Percentiles rank a stretch among this genome's conserved stretches.
phyloP scores from a whole-genome alignment of 2,888 invertebrate species.

The Zelleria hepariella region DNA sequence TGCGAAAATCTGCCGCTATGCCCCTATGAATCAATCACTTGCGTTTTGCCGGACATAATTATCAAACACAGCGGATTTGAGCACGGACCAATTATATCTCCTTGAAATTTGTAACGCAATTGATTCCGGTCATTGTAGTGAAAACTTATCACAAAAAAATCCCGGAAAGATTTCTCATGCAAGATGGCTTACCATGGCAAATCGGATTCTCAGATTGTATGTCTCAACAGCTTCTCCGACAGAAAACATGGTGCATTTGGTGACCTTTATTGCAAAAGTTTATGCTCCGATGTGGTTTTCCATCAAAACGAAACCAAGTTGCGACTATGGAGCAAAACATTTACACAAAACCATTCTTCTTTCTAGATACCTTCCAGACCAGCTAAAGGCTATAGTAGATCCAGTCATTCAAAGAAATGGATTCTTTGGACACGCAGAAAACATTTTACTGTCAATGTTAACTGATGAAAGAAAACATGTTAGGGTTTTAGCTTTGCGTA shows the following conservation, averaged over 20 bases:
- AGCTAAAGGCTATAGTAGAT: not conserved
- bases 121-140: slow-evolving; percentile 8
- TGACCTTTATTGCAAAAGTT: slow-evolving; percentile 2
- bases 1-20: slow-evolving; percentile 10
- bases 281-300: slow-evolving; percentile 7
- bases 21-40: not conserved
- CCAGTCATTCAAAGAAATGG: slow-evolving; percentile 6
- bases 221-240: not conserved
- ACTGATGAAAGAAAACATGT: not conserved
- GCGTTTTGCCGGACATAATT: not conserved
- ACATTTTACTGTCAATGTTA: not conserved
- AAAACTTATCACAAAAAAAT: slow-evolving; percentile 10
- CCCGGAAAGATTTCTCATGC: slow-evolving; percentile 18
- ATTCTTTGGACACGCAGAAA: not conserved
- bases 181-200: slow-evolving; percentile 17
- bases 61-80: slow-evolving; percentile 4
- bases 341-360: not conserved
- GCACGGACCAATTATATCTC: slow-evolving; percentile 12
- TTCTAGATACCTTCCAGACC: slow-evolving; percentile 2
- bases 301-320: not conserved
- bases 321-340: not conserved
- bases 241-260: slow-evolving; percentile 1
- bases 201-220: slow-evolving; percentile 11
- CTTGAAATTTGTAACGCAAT: slow-evolving; percentile 11
- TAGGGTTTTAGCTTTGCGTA: not conserved